Conservation (phyloP, 2,888 invertebrate species). For the Eristalis intricaria region DNA sequence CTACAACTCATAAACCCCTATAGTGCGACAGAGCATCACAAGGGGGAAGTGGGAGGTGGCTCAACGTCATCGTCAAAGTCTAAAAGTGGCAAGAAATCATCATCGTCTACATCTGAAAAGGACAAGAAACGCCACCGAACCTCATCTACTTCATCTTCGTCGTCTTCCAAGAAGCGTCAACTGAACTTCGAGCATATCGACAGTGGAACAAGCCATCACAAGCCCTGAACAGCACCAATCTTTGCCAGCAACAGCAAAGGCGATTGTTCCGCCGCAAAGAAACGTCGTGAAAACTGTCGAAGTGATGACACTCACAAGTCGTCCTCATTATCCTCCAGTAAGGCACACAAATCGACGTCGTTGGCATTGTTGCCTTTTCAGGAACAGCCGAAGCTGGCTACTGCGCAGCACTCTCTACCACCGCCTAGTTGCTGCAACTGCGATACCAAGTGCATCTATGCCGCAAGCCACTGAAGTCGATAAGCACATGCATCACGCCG, state of each 20-base stretch:
- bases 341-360: constrained; percentile 42
- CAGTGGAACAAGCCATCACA: constrained; percentile 76
- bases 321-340: constrained; percentile 15
- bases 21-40: too few species aligned
- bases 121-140: constrained; percentile 78
- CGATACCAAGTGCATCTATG: not conserved
- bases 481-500: constrained; percentile 66
- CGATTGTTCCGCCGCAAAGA: constrained; percentile 68
- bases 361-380: constrained; percentile 53
- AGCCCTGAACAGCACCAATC: constrained; percentile 62
- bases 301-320: constrained; percentile 64
- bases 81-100: constrained; percentile 62
- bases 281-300: constrained; percentile 76
- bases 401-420: not conserved
- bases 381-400: constrained; percentile 28
- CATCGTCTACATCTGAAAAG: constrained; percentile 76
- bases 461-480: constrained; percentile 35
- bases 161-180: constrained; percentile 79
- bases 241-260: constrained; percentile 48
- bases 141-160: constrained; percentile 66
- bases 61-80: constrained; percentile 48
- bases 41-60: constrained; percentile 26
- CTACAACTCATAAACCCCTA: too few species aligned
- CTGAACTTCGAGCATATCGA: constrained; percentile 82
- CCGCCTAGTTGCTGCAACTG: constrained; percentile 7